A percentile compares a stretch with the other conserved stretches of the same genome.
Evolutionary conservation across 2,888 invertebrate genomes (phyloP).

Genomic region (Mellilla xanthometata): DNA sequence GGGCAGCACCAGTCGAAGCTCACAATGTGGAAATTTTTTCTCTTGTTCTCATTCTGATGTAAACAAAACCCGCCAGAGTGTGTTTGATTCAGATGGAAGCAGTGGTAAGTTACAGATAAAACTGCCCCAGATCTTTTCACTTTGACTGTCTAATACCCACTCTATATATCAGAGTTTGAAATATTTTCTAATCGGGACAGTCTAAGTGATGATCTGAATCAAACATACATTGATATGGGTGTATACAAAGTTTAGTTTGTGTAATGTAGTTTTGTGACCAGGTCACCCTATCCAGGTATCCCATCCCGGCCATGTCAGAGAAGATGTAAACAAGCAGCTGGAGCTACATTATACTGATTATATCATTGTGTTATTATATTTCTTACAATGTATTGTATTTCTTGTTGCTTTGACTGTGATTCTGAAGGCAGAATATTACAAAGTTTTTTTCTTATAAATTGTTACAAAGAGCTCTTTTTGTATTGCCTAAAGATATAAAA

Average conservation of each 20-base stretch:
- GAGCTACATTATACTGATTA: slow-evolving; percentile 47
- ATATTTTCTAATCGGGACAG: too few species aligned
- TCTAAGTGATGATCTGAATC: too few species aligned
- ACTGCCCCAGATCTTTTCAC: too few species aligned
- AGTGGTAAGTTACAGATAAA: slow-evolving; percentile 12
- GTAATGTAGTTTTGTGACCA: slow-evolving; percentile 67
- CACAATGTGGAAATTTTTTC: slow-evolving; percentile 69
- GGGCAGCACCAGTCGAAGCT: slow-evolving; percentile 79
- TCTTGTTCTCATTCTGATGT: slow-evolving; percentile 34
- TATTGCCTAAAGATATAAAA: too few species aligned
- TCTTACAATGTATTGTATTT: too few species aligned
- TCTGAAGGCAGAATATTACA: too few species aligned
- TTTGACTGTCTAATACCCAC: too few species aligned
- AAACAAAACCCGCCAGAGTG: slow-evolving; percentile 32
- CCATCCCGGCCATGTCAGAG: slow-evolving; percentile 76
- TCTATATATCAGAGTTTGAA: too few species aligned
- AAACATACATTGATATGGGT: slow-evolving; percentile 45
- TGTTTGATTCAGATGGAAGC: slow-evolving; percentile 41
- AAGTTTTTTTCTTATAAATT: too few species aligned
- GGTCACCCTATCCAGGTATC: slow-evolving; percentile 78
- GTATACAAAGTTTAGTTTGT: slow-evolving; percentile 51
- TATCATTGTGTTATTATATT: too few species aligned
- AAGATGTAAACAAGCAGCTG: slow-evolving; percentile 80
- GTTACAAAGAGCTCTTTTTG: too few species aligned
- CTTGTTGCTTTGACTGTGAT: too few species aligned